Evolutionary conservation across 92 coral and sea anemone species (phyloP), one percentile per base, ranked within the genome.

Genomic region (Hydrozoanthus gracilis): DNA sequence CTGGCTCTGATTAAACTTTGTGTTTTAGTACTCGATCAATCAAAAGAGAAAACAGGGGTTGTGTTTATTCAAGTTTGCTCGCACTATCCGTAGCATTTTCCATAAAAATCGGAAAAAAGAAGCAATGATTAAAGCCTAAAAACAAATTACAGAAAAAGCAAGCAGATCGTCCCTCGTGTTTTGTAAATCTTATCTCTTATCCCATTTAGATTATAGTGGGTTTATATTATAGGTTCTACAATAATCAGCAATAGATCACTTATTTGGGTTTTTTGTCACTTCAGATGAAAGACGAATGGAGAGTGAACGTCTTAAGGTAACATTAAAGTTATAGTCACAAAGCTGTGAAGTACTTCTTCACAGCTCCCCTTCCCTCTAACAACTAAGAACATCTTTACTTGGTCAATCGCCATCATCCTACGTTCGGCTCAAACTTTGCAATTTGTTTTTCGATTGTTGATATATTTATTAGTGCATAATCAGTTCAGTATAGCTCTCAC

Each of bases 201-300:
- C 39, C 39, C 39, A 27, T 27, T 27, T 27, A 27, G 2, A 27
- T 27, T 27, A 27, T 27, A 27, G 39, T 27, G 39, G 39, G 39
- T 27, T 27, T 27, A 27, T 13, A 11, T 9, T 60, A 6, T 14
- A 61, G n/a, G 12, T 3, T 7, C 44, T 8, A 20, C 73, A 68
- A 27, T 20, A 15, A 27, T 68, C 35, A 10, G 39, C 27, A 8
- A 14, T 8, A 48, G 73, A 64, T 11, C 78, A 87, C 51, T 78
- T 15, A 67, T n/a, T 50, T 13, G 20, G 9, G 62, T 10, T 61
- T 16, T 46, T 52, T 50, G 62, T 20, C 15, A 27, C 44, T 68
- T 3, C 86, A 96, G 99, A 96, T 78, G 99, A 96, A 82, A 88
- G 95, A 88, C 92, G 98, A 18, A 66, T 93, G 88, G 98, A 95